Base-by-base conservation (phyloP, 2,797 vertebrate genomes). In the Parotocinclus haroldoi region DNA sequence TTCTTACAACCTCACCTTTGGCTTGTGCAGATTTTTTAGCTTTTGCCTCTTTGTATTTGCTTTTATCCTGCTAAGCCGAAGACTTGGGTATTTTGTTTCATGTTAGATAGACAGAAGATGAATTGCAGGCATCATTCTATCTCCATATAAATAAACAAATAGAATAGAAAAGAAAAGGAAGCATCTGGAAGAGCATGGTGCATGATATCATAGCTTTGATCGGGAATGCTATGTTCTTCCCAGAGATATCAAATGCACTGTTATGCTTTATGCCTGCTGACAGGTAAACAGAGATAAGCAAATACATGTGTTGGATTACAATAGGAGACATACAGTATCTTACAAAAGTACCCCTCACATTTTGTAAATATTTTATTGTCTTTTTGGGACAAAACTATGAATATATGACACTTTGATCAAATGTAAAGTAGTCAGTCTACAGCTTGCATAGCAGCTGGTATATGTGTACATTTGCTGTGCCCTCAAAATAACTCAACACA, bases 61-160 rank as follows among this genome's bases (percentile, higher is more conserved):
- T 68, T 58, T 68, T 58, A 77, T 72, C 50, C 58, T 18, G 39
- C 37, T 45, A 51, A 58, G 39, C 53, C 66, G 69, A 66, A 68
- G 70, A 40, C 58, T 58, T 54, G 27, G 27, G 27, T 27, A 60
- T 72, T 59, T 63, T 39, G 44, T 71, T 74, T 74, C 60, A 73
- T 55, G 19, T 64, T 40, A 55, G 48, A 69, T 63, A 72, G 72
- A 66, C 54, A 16, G 48, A 46, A 68, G 51, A 69, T 52, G 46
- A 50, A 63, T 44, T 19, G 58, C 40, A 63, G 36, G 13, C 19
- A 58, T 70, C 18, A 19, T 48, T 64, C 48, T 39, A 18, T 55
- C 11, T 65, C 58, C 39, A 48, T 66, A 48, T 14, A 62, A 72
- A 65, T 48, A 1, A 53, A 14, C 1, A 10, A 42, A 42, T 8